Evolutionary conservation across 2,113 vertebrate species (phyloP).

Genomic region (Peromyscus polionotus): DNA sequence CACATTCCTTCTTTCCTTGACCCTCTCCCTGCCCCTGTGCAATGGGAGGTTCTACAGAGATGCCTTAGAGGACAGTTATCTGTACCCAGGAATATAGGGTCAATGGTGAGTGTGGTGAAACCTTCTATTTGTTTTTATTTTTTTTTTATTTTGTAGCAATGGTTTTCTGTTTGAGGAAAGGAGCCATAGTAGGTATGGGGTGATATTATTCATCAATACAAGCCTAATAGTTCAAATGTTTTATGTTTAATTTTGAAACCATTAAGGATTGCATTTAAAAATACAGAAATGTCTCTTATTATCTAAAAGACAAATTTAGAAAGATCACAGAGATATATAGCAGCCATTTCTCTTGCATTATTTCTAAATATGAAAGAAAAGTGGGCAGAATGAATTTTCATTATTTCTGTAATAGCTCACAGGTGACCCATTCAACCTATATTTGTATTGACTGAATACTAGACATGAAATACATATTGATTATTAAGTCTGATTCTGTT

Average conservation of each 20-base stretch:
- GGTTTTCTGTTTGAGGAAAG: slow-evolving; percentile 4
- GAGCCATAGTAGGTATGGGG: neutral
- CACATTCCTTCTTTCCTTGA: neutral
- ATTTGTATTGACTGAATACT: neutral
- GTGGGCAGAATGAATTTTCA: neutral
- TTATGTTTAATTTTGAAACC: slow-evolving; percentile 10
- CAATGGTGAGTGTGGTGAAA: neutral
- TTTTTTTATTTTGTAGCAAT: neutral
- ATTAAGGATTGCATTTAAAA: neutral
- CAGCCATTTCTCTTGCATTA: slow-evolving; percentile 28
- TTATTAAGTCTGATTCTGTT: neutral
- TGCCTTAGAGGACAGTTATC: neutral
- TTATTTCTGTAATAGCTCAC: slow-evolving; percentile 3
- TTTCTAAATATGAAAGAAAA: slow-evolving; percentile 39
- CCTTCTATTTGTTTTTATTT: neutral
- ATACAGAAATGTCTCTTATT: neutral
- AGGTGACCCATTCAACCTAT: neutral
- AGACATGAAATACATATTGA: neutral
- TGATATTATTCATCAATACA: slow-evolving; percentile 7
- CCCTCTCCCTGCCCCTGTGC: neutral
- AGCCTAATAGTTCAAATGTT: neutral
- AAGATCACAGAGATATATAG: neutral
- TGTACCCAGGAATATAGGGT: neutral
- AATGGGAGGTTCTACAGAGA: neutral
- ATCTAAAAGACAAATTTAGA: slow-evolving; percentile 26